Evolutionary conservation across 23 tunicate genomes (phyloP).

Genomic region (Styela clava): DNA sequence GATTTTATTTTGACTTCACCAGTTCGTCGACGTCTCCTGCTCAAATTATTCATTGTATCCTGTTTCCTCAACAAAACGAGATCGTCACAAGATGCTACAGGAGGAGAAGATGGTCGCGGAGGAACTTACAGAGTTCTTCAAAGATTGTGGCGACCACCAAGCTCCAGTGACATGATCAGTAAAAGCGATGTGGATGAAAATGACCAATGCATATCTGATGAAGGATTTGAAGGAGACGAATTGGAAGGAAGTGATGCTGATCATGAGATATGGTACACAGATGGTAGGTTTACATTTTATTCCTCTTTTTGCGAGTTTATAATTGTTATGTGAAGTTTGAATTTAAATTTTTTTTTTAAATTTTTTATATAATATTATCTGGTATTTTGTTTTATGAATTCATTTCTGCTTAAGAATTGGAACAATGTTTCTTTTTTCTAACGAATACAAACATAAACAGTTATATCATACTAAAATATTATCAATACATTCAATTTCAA

Average conservation of each 20-base stretch:
- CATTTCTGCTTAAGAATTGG: no score
- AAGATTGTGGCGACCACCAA: slow-evolving; percentile 53
- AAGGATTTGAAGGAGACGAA: slow-evolving; percentile 72
- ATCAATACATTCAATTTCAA: no score
- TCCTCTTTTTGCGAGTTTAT: not conserved
- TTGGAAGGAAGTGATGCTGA: slow-evolving; percentile 34
- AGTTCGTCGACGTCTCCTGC: slow-evolving; percentile 49
- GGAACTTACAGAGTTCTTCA: slow-evolving; percentile 23
- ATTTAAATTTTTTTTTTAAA: no score
- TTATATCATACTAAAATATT: no score
- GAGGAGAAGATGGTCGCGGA: slow-evolving; percentile 26
- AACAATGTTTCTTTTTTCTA: no score
- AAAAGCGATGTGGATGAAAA: not conserved
- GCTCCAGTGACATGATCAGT: not conserved
- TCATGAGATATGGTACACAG: slow-evolving; percentile 28
- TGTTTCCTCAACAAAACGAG: slow-evolving; percentile 61
- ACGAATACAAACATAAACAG: no score
- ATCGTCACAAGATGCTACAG: slow-evolving; percentile 4
- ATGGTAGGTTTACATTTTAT: not conserved
- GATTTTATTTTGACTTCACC: slow-evolving; percentile 72
- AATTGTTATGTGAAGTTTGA: no score
- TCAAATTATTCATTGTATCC: slow-evolving; percentile 79
- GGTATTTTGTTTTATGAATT: no score
- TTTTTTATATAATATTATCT: no score
- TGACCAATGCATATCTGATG: slow-evolving; percentile 26